Percentiles rank a stretch among this genome's conserved stretches.
Conservation (phyloP, 1,140 invertebrate species). For the Drosophila truncata region DNA sequence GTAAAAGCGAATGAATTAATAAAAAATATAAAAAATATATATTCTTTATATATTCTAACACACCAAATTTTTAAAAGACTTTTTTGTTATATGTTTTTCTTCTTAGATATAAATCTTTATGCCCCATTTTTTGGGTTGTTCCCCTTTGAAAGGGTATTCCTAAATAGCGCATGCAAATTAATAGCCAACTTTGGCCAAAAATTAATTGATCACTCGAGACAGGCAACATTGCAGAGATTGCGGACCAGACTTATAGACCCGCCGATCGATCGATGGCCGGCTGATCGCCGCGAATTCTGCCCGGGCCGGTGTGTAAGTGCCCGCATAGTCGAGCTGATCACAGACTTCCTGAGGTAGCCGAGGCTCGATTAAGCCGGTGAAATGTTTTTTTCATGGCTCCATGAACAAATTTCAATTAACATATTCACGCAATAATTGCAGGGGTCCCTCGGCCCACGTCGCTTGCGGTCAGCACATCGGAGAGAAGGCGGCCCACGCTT, state of each 20-base stretch:
- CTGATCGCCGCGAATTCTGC: slow-evolving; percentile 60
- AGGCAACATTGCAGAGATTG: slow-evolving; percentile 62
- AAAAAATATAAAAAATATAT: neutral
- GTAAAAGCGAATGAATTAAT: too few species aligned
- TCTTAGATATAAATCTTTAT: too few species aligned
- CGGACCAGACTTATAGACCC: slow-evolving; percentile 46
- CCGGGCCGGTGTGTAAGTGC: slow-evolving; percentile 43
- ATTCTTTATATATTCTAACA: neutral
- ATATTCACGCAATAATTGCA: slow-evolving; percentile 80
- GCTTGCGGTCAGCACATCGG: slow-evolving; percentile 34
- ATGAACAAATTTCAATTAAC: slow-evolving; percentile 81
- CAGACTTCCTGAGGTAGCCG: slow-evolving; percentile 38
- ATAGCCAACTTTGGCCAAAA: slow-evolving; percentile 75
- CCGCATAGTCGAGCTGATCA: slow-evolving; percentile 66
- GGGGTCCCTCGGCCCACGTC: slow-evolving; percentile 53
- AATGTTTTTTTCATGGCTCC: slow-evolving; percentile 65
- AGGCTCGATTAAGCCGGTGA: slow-evolving; percentile 48
- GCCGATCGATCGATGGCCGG: slow-evolving; percentile 55
- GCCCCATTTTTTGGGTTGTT: too few species aligned
- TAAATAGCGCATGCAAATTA: slow-evolving; percentile 76
- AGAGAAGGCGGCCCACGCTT: slow-evolving; percentile 41
- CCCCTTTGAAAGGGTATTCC: slow-evolving; percentile 11
- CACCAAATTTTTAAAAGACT: neutral
- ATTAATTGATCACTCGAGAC: slow-evolving; percentile 80
- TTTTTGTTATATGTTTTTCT: neutral